Evolutionary conservation across 2,888 invertebrate species (phyloP), one percentile per base, ranked within the genome.

Genomic region (Oligia fasciuncula): DNA sequence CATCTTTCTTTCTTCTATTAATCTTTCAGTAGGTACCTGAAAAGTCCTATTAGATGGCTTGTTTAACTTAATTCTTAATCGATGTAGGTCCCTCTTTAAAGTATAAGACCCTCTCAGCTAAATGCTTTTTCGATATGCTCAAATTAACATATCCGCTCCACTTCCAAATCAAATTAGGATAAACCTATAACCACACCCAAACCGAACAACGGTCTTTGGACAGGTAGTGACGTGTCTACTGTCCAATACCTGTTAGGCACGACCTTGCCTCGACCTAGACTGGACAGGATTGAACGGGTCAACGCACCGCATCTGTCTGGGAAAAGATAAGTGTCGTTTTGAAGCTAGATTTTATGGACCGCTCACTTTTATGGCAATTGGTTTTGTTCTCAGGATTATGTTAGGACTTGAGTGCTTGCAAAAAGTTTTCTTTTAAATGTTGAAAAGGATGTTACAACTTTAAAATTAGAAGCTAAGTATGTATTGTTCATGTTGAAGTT

Each of bases 241-340:
- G 57, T 65, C 75, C 79, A 86, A 83, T 78, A 87, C 87, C 87
- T 82, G 86, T 86, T 88, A 80, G 75, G 70, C 66, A 77, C 93
- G 93, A 93, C 94, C 94, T 94, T 94, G 94, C 84, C 60, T 77
- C 91, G 93, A 94, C 94, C 94, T 94, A 93, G 92, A 88, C 90
- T 85, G 85, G 87, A 88, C 89, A 83, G 88, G 90, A 85, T 86
- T 80, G 74, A 65, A 76, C 83, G 81, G 93, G 91, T 93, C 94
- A 92, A 89, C 84, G 93, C 85, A 88, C 92, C 79, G 79, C 83
- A 85, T 84, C 80, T 77, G 85, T 89, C 86, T 87, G 87, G 54
- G 43, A 69, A 80, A 79, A 79, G 80, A 82, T 84, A 77, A 73
- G 68, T 80, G 82, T 79, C 73, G 77, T 83, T 83, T 81, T 60